A percentile compares a stretch with the other conserved stretches of the same genome.
Evolutionary conservation across 2,797 vertebrate genomes (phyloP).

Genomic region (Cirrhinus molitorella): DNA sequence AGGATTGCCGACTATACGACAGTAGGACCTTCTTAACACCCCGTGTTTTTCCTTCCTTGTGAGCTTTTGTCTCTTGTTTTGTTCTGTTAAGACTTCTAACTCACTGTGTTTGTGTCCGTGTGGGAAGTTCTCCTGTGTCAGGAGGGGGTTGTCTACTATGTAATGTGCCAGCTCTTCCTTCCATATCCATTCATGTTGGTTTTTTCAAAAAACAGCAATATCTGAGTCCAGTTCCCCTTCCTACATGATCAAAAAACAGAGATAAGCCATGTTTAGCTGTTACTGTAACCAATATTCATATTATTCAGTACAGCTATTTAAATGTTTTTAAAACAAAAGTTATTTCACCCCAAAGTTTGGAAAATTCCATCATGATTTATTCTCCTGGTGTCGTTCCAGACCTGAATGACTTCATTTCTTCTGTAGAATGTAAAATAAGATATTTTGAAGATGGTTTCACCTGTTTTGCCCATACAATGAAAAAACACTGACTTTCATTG

Average conservation of each 20-base stretch:
- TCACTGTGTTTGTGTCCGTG: conserved; percentile 62
- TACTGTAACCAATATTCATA: not conserved
- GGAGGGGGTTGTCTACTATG: conserved; percentile 58
- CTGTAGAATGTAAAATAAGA: not conserved
- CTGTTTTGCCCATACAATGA: not conserved
- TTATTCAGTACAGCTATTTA: not conserved
- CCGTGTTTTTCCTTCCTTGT: conserved; percentile 36
- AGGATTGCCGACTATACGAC: conserved; percentile 54
- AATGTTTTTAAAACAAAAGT: not conserved
- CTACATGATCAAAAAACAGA: not conserved
- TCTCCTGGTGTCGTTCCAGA: not conserved
- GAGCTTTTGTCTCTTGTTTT: conserved; percentile 28
- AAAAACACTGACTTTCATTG: not conserved
- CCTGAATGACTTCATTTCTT: not conserved
- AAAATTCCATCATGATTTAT: not conserved
- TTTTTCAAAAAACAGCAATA: conserved; percentile 13
- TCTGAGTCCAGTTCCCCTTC: not conserved
- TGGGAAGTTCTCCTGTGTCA: conserved; percentile 60
- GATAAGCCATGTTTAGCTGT: not conserved
- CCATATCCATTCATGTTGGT: conserved; percentile 54
- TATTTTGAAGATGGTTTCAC: not conserved
- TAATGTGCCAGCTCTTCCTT: conserved; percentile 57
- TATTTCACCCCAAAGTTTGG: not conserved
- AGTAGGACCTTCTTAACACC: conserved; percentile 55
- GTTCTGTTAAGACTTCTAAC: conserved; percentile 45